These are phyloP conservation scores for Lacerta viridis DNA, from an alignment of 2,797 vertebrate species.

Conservation along the genomic window DNA sequence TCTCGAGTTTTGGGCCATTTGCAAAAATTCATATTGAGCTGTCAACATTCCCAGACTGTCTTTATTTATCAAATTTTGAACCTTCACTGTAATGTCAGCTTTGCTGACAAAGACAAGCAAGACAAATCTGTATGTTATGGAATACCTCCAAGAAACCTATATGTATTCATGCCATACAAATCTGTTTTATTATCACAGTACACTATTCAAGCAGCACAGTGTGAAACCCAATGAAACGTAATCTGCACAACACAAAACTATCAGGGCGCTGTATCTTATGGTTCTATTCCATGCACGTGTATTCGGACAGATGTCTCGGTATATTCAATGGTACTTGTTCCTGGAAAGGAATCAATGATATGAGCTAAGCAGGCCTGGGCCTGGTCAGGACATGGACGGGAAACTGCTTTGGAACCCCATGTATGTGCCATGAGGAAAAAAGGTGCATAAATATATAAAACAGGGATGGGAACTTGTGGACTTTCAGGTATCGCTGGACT, in stretches of 20 bases:
- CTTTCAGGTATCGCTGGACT: too few relatives aligned
- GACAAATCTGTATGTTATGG: background rate
- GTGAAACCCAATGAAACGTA: background rate
- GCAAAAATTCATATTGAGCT: background rate
- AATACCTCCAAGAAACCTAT: background rate
- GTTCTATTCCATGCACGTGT: background rate
- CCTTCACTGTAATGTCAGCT: background rate
- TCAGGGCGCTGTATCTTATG: background rate
- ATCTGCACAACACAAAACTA: background rate
- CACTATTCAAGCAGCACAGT: background rate
- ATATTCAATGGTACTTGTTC: background rate
- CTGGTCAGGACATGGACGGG: background rate
- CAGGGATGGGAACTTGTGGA: background rate
- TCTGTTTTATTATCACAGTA: background rate
- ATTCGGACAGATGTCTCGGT: background rate
- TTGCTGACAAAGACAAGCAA: background rate
- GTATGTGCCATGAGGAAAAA: background rate
- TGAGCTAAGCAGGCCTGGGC: background rate
- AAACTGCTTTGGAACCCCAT: background rate
- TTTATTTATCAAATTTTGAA: background rate
- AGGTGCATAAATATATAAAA: background rate
- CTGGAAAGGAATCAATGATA: background rate
- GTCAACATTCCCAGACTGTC: slow-evolving; percentile 1
- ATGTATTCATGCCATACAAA: background rate
- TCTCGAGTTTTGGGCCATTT: background rate